Evolutionary conservation across 1,140 invertebrate genomes (phyloP).

Genomic region (Orchesella cincta): DNA sequence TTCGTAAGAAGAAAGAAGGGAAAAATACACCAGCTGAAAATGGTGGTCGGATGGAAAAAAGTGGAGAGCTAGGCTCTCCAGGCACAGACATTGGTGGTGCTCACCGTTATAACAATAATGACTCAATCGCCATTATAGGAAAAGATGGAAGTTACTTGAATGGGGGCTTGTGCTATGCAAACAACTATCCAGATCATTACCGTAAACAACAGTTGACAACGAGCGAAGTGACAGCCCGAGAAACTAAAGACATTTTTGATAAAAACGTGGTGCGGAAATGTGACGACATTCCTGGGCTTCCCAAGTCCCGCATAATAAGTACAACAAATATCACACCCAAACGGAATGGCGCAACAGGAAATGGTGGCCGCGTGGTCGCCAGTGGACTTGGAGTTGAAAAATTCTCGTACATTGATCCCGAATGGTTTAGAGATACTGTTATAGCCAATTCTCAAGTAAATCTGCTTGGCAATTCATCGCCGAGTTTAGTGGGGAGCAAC

Average conservation of each 20-base stretch:
- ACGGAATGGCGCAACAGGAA: neutral
- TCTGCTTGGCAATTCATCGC: conserved; percentile 7
- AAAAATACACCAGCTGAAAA: neutral
- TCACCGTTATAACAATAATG: neutral
- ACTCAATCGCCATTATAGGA: neutral
- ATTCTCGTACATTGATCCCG: conserved; percentile 46
- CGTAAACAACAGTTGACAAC: conserved; percentile 15
- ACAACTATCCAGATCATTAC: conserved; percentile 7
- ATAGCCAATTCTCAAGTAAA: conserved; percentile 46
- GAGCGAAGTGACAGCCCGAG: neutral
- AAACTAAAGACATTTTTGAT: conserved; percentile 9
- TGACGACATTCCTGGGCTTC: conserved; percentile 24
- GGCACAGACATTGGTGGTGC: neutral
- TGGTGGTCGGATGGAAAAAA: neutral
- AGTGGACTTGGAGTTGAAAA: conserved; percentile 25
- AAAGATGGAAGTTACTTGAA: neutral
- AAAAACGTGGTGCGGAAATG: conserved; percentile 14
- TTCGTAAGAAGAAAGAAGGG: neutral
- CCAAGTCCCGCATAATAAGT: conserved; percentile 3
- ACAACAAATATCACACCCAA: conserved; percentile 14
- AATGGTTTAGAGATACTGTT: conserved; percentile 49
- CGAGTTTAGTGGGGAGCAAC: neutral
- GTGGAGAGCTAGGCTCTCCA: neutral
- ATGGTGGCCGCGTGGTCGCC: neutral
- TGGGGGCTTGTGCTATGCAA: neutral